Base-by-base conservation (phyloP, 2,888 invertebrate species). In the Dasypogon diadema region DNA sequence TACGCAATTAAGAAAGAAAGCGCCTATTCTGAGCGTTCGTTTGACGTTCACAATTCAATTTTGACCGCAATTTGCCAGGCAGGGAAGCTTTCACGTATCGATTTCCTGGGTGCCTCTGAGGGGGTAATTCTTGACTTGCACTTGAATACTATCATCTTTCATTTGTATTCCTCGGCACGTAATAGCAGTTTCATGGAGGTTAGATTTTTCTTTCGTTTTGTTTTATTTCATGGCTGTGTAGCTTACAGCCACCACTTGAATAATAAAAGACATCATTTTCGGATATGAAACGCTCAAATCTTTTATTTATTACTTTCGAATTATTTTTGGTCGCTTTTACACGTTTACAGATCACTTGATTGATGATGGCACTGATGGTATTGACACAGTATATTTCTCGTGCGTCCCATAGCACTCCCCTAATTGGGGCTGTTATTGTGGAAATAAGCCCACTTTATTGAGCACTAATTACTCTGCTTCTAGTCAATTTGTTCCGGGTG, bases 91-190 rank as follows among this genome's bases (percentile, higher is more conserved):
- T 12, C 42, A 42, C n/a, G 3, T 42, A 42, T 42, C 42, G 42
- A 42, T 42, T 42, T 42, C n/a, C 12, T 3, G 3, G n/a, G 0
- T 3, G n/a, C 1, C n/a, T 12, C n/a, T 42, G n/a, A 12, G 42
- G 12, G 8, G 1, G 34, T 6, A 30, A 6, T 42, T 6, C n/a
- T 12, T 2, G n/a, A 42, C 42, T 3, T 42, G 42, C 42, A 6
- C 1, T 42, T 8, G 12, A 12, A 12, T 42, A n/a, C 42, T 12
- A 12, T 12, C 42, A 42, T 42, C 34, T 18, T 58, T 34, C 60
- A 60, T 60, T 21, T 60, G 60, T 60, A 37, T 60, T 60, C 18
- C 60, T 37, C 21, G 37, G 24, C 60, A 60, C 60, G 60, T 60
- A 60, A 60, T 3, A 37, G 34, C 34, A 60, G 34, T 60, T 60